Percentiles rank a stretch among this genome's conserved stretches.
Evolutionary conservation across 1,140 invertebrate genomes (phyloP).

Genomic region (Lutraria rhynchaena): DNA sequence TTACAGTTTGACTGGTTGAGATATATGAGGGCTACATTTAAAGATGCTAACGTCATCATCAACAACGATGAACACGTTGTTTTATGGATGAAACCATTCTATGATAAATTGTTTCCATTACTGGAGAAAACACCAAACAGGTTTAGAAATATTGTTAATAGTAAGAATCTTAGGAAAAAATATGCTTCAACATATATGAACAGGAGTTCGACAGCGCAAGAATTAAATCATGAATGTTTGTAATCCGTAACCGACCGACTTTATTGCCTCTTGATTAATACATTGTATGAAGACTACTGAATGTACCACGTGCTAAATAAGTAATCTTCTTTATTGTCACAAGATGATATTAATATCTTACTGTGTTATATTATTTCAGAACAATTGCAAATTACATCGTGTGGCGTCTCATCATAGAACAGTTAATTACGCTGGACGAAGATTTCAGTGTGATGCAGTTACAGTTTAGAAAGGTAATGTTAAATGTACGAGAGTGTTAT

Average conservation of each 20-base stretch:
- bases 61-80: conserved; percentile 39
- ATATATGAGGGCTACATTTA: conserved; percentile 51
- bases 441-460: conserved; percentile 42
- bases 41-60: conserved; percentile 38
- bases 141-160: conserved; percentile 39
- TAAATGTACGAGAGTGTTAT: too few species aligned
- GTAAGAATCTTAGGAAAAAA: too few species aligned
- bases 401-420: conserved; percentile 45
- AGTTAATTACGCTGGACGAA: conserved; percentile 41
- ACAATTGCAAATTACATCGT: conserved; percentile 49
- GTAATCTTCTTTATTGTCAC: too few species aligned
- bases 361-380: conserved; percentile 19
- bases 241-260: too few species aligned
- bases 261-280: too few species aligned
- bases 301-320: too few species aligned
- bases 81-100: conserved; percentile 56
- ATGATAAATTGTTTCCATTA: conserved; percentile 56
- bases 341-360: too few species aligned
- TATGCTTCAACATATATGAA: too few species aligned
- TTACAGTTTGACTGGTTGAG: conserved; percentile 64
- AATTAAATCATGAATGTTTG: too few species aligned
- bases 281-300: too few species aligned
- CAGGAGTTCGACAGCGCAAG: too few species aligned
- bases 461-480: conserved; percentile 38
- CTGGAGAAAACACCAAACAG: conserved; percentile 57